These are phyloP conservation scores for Artemia sinica DNA, from an alignment of 2,888 invertebrate genomes.

Conservation along the genomic window DNA sequence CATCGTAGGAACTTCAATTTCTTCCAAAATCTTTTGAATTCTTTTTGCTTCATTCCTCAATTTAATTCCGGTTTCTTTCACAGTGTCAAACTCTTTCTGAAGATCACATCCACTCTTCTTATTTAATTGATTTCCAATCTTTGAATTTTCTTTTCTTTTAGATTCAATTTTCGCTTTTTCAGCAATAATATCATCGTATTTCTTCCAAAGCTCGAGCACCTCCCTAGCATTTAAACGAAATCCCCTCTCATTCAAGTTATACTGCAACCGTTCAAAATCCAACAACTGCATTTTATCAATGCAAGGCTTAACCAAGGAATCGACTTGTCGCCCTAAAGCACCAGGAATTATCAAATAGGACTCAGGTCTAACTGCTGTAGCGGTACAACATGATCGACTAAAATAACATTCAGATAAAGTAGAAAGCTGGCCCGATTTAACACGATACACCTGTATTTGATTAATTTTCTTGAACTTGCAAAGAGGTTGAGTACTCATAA, in stretches of 20 bases:
- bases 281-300: constrained; percentile 45
- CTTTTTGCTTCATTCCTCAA: not conserved
- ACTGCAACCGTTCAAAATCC: constrained; percentile 36
- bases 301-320: constrained; percentile 47
- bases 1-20: constrained; percentile 51
- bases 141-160: constrained; percentile 33
- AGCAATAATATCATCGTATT: constrained; percentile 36
- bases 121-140: constrained; percentile 30
- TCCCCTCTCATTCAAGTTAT: constrained; percentile 41
- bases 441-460: too few species aligned
- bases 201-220: constrained; percentile 42
- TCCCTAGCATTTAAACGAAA: constrained; percentile 39
- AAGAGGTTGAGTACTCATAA: too few species aligned
- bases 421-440: too few species aligned
- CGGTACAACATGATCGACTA: too few species aligned
- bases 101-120: constrained; percentile 40
- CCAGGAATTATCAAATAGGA: constrained; percentile 51
- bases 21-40: constrained; percentile 46
- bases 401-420: too few species aligned
- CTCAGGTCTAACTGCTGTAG: constrained; percentile 5
- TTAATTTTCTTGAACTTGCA: too few species aligned
- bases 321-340: constrained; percentile 47
- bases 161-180: constrained; percentile 32
- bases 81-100: constrained; percentile 44
- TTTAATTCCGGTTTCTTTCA: not conserved